A percentile compares a stretch with the other conserved stretches of the same genome.
Evolutionary conservation across 1,140 invertebrate genomes (phyloP).

Genomic region (Brachionus angularis): DNA sequence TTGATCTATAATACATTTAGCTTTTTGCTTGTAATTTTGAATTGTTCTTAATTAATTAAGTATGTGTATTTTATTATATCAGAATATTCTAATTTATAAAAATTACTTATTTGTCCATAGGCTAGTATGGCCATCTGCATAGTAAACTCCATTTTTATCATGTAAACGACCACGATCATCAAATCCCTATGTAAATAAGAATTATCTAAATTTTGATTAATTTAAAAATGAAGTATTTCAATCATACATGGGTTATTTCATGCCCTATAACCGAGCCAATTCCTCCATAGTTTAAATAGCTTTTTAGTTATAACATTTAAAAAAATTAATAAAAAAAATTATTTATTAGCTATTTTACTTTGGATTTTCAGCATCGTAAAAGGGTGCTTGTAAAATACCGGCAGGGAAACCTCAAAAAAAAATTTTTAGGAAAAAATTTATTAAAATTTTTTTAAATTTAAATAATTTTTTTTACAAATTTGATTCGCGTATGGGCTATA

Average conservation of each 20-base stretch:
- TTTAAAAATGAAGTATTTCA: neutral
- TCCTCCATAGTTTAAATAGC: slow-evolving; percentile 69
- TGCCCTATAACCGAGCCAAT: slow-evolving; percentile 65
- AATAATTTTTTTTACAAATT: slow-evolving; percentile 25
- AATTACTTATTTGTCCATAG: slow-evolving; percentile 40
- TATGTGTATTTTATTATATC: neutral
- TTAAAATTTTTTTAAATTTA: neutral
- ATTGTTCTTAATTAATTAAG: neutral
- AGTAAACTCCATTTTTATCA: slow-evolving; percentile 42
- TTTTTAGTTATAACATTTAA: no score
- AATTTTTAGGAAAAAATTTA: neutral
- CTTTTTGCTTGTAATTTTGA: slow-evolving; percentile 25
- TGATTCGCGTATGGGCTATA: slow-evolving; percentile 42
- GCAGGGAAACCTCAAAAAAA: slow-evolving; percentile 41
- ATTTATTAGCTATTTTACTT: slow-evolving; percentile 26
- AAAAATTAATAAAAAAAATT: slow-evolving; percentile 3
- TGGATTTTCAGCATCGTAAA: slow-evolving; percentile 47
- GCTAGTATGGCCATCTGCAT: slow-evolving; percentile 8
- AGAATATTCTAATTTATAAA: neutral
- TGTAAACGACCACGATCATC: slow-evolving; percentile 31
- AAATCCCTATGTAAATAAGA: slow-evolving; percentile 29
- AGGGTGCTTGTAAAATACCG: slow-evolving; percentile 16
- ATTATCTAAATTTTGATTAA: no score
- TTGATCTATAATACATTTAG: slow-evolving; percentile 31
- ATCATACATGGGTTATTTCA: slow-evolving; percentile 61